These are phyloP conservation scores for Redunca redunca DNA, from an alignment of 2,113 vertebrate genomes.

Conservation along the genomic window DNA sequence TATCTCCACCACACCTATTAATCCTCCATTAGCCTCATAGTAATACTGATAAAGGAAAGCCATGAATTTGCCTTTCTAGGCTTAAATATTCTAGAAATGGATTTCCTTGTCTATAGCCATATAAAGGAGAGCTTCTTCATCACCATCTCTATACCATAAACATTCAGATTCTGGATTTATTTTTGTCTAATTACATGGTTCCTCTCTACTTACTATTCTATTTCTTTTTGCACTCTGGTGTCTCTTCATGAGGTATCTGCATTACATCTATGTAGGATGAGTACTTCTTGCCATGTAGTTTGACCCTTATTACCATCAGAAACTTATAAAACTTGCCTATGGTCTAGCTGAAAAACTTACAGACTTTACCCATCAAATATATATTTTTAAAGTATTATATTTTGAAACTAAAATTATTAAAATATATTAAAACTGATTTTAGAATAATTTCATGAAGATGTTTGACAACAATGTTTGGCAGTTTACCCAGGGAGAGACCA, in stretches of 20 bases:
- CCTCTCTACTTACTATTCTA: not conserved
- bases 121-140: not conserved
- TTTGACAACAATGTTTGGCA: not conserved
- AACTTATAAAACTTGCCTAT: not conserved
- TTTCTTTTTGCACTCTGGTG: not conserved
- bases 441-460: constrained; percentile 6
- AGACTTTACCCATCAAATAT: not conserved
- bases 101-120: not conserved
- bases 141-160: not conserved
- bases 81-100: not conserved
- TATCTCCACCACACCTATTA: not conserved
- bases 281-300: not conserved
- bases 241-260: not conserved
- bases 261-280: not conserved
- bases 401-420: not conserved
- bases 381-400: not conserved
- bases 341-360: not conserved
- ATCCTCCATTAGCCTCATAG: not conserved
- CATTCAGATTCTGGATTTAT: not conserved
- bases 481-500: not conserved
- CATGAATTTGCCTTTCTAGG: not conserved
- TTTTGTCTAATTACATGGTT: not conserved
- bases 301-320: not conserved
- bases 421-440: constrained; percentile 2
- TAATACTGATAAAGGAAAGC: not conserved